Evolutionary conservation across 2,797 vertebrate species (phyloP).

Genomic region (Sylvia borin): DNA sequence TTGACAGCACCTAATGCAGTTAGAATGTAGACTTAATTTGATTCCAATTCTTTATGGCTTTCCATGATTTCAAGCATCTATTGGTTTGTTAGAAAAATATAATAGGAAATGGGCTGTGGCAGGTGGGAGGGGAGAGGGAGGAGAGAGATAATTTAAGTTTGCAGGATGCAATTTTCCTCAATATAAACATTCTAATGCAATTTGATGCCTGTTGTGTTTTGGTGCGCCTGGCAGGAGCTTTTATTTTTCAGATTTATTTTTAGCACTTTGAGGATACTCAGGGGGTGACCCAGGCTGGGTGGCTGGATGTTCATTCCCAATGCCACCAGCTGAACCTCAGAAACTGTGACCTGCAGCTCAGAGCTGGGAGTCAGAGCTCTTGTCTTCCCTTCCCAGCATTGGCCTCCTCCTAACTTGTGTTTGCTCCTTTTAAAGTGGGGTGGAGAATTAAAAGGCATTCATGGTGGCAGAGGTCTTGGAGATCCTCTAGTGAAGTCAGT

Average conservation of each 20-base stretch:
- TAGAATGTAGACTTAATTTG: slow-evolving; percentile 91
- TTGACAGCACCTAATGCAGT: slow-evolving; percentile 80
- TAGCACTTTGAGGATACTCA: neutral
- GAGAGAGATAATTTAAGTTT: slow-evolving; percentile 85
- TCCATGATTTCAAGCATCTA: slow-evolving; percentile 82
- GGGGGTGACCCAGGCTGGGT: neutral
- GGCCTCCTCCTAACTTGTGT: neutral
- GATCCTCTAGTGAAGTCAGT: neutral
- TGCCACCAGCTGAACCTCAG: neutral
- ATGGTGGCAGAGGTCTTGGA: neutral
- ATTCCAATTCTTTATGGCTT: slow-evolving; percentile 85
- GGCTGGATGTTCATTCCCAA: neutral
- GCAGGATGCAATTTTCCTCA: slow-evolving; percentile 94
- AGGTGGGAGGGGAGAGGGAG: slow-evolving; percentile 72
- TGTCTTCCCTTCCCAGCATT: neutral
- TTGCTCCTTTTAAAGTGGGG: neutral
- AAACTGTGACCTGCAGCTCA: neutral
- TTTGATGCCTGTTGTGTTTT: slow-evolving; percentile 88
- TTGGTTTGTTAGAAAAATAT: slow-evolving; percentile 89
- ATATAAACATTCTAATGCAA: slow-evolving; percentile 94
- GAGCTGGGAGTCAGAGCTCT: neutral
- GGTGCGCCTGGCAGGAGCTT: slow-evolving; percentile 65
- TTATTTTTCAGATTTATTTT: slow-evolving; percentile 64
- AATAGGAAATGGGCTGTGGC: slow-evolving; percentile 76
- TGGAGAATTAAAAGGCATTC: neutral